Conservation (phyloP, 2,797 vertebrate species). For the Aselliscus stoliczkanus region DNA sequence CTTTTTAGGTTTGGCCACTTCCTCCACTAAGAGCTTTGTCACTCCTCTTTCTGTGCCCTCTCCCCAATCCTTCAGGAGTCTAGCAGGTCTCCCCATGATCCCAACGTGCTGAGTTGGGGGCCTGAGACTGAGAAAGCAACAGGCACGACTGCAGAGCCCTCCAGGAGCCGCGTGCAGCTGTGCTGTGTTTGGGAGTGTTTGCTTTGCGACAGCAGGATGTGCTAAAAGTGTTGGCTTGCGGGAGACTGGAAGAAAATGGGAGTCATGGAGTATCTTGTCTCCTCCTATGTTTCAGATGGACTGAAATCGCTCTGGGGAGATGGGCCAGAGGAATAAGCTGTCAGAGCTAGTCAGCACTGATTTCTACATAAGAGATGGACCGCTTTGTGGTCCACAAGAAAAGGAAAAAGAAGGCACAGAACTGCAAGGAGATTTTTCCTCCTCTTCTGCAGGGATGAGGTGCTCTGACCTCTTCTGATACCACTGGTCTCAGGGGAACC, state of each 20-base stretch:
- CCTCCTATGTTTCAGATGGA: neutral
- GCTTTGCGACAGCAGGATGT: neutral
- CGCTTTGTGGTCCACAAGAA: neutral
- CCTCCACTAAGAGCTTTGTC: neutral
- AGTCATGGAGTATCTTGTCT: neutral
- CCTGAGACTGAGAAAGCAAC: neutral
- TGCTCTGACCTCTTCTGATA: neutral
- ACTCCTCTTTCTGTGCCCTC: neutral
- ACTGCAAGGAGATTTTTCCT: neutral
- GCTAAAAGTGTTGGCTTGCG: neutral
- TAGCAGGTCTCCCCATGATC: neutral
- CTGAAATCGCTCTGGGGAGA: neutral
- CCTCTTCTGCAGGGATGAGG: neutral
- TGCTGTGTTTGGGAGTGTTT: neutral
- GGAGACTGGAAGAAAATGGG: neutral
- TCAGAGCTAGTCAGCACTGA: neutral
- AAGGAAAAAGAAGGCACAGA: neutral
- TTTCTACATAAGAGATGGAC: neutral
- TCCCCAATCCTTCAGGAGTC: neutral
- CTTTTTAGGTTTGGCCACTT: neutral
- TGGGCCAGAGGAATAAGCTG: neutral
- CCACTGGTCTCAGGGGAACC: neutral
- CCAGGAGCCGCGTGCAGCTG: neutral
- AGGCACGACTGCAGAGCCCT: too few species aligned
- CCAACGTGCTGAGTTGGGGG: neutral